Conservation (phyloP, 2,888 invertebrate genomes). For the Eubasilissa splendida region DNA sequence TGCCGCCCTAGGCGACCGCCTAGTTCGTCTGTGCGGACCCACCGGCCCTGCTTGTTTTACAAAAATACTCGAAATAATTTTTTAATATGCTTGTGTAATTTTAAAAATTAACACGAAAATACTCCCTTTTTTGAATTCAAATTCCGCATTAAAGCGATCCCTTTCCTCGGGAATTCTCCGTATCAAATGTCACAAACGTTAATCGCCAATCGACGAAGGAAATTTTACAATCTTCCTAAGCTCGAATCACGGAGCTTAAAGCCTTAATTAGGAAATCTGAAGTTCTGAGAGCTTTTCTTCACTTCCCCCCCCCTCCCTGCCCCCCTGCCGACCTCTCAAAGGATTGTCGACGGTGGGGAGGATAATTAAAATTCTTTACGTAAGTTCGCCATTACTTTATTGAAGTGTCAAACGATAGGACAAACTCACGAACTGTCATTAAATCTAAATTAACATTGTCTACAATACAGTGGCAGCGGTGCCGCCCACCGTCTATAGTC, state of each 20-base stretch:
- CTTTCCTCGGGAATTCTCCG: background rate
- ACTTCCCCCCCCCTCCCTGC: constrained; percentile 13
- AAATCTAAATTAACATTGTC: constrained; percentile 50
- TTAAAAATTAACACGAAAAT: no score
- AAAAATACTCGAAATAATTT: no score
- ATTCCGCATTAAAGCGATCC: constrained; percentile 7
- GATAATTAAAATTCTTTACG: constrained; percentile 55
- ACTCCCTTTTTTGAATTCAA: background rate
- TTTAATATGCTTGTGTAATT: no score
- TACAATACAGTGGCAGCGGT: constrained; percentile 12
- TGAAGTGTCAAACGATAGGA: constrained; percentile 44
- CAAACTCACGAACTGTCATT: constrained; percentile 50
- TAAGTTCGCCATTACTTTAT: constrained; percentile 51
- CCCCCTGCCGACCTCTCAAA: background rate
- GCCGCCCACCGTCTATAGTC: background rate
- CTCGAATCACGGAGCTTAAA: constrained; percentile 41
- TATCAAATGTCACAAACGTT: constrained; percentile 29
- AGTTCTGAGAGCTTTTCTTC: constrained; percentile 50
- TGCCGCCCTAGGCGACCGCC: no score
- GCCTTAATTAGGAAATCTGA: constrained; percentile 53
- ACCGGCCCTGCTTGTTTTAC: no score
- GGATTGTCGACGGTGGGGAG: constrained; percentile 6
- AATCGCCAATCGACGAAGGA: constrained; percentile 34
- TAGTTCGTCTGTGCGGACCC: no score
- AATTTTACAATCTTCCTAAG: constrained; percentile 40